Percentiles rank a stretch among this genome's conserved stretches.
Conservation (phyloP, 2,797 vertebrate genomes). For the Paratrypauchen microcephalus region DNA sequence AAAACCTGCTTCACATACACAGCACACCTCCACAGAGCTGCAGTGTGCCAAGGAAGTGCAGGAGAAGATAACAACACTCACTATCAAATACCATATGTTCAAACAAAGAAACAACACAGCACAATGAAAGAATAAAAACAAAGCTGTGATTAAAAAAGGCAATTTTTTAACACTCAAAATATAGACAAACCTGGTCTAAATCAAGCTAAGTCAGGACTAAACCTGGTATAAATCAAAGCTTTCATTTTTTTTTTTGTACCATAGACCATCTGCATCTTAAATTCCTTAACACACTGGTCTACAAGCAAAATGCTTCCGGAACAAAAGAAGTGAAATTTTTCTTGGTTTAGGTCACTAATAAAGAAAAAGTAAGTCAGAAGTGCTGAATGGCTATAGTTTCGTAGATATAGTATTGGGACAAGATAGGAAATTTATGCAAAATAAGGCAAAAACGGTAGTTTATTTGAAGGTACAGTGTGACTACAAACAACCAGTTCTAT, state of each 20-base stretch:
- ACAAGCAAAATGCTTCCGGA: too few species aligned
- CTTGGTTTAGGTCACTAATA: too few species aligned
- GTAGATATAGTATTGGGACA: too few species aligned
- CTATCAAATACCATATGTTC: slow-evolving; percentile 33
- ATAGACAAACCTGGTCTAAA: neutral
- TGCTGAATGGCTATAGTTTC: too few species aligned
- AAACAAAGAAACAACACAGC: slow-evolving; percentile 26
- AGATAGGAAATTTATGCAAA: too few species aligned
- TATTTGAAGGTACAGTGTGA: too few species aligned
- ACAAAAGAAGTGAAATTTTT: too few species aligned
- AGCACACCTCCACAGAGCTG: slow-evolving; percentile 78
- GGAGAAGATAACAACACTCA: slow-evolving; percentile 55
- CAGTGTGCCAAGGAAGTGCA: slow-evolving; percentile 66
- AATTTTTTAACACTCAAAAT: slow-evolving; percentile 9
- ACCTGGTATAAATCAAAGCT: neutral
- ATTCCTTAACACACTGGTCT: slow-evolving; percentile 1
- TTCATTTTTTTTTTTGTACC: neutral
- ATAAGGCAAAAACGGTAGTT: too few species aligned
- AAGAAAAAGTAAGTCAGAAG: too few species aligned
- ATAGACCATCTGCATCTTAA: neutral
- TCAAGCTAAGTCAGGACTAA: neutral
- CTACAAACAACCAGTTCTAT: too few species aligned
- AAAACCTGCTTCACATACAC: slow-evolving; percentile 59
- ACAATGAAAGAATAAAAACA: slow-evolving; percentile 12
- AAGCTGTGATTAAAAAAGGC: slow-evolving; percentile 17